Base-by-base conservation (phyloP, 37 sponge, comb jelly and placozoan species). In the Beroe forskalii region DNA sequence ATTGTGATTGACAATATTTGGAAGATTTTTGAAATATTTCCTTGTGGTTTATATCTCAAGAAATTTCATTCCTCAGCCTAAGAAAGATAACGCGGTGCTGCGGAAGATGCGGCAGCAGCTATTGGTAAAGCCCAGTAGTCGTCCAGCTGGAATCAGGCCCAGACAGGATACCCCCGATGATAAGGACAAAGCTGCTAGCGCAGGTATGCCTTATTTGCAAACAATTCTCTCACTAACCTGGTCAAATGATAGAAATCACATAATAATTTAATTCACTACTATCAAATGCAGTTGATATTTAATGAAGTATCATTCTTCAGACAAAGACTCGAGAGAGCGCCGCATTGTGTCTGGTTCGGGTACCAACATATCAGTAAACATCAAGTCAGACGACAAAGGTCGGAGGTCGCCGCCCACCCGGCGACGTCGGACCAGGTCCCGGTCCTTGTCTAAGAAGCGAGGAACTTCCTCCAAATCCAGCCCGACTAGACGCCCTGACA, bases 21-120 rank as follows among this genome's bases (percentile, higher is more conserved):
- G n/a, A n/a, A n/a, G n/a, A n/a, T n/a, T n/a, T n/a, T n/a, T n/a
- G n/a, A n/a, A n/a, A n/a, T n/a, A n/a, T n/a, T n/a, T n/a, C n/a
- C n/a, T n/a, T n/a, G n/a, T n/a, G n/a, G n/a, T n/a, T n/a, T n/a
- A n/a, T n/a, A n/a, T n/a, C n/a, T n/a, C n/a, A n/a, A n/a, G n/a
- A 48, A 48, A 48, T 17, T 17, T 48, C 55, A 12, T 44, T 30
- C 55, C 6, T 4, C 86, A 80, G 86, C 86, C 86, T 3, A 80
- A 80, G 55, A 80, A 80, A 80, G 86, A 80, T 25, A 80, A 80
- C 55, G 86, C 86, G 19, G 86, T 80, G n/a, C 30, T 80, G 55
- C 44, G 86, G 22, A 80, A 80, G 55, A 80, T 80, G 86, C 37
- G 86, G 3, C 43, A 40, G 86, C 44, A 41, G 31, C 86, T 35